Evolutionary conservation across 1,140 invertebrate genomes (phyloP).

Genomic region (Zaprionus camerounensis): DNA sequence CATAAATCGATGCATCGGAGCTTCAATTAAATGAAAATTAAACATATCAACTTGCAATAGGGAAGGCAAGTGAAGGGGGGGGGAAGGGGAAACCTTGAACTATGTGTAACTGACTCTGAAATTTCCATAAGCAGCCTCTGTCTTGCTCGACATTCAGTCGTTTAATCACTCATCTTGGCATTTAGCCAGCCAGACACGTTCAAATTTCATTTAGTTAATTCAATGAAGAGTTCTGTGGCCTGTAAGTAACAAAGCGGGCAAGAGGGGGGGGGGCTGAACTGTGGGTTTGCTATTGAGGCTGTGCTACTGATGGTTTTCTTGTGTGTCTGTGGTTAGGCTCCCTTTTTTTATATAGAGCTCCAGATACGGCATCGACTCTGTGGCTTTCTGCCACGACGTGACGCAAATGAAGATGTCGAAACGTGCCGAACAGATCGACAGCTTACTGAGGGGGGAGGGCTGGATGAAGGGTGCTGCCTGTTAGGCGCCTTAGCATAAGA

Average conservation of each 20-base stretch:
- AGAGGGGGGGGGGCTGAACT: too few relatives aligned
- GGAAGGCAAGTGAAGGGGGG: not conserved
- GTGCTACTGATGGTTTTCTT: slow-evolving; percentile 7
- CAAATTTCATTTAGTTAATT: slow-evolving; percentile 80
- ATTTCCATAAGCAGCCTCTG: slow-evolving; percentile 38
- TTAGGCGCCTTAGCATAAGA: not conserved
- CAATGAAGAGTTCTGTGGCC: slow-evolving; percentile 42
- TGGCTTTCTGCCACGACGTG: slow-evolving; percentile 44
- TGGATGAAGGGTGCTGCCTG: not conserved
- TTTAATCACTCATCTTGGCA: slow-evolving; percentile 39
- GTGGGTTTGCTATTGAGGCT: slow-evolving; percentile 3
- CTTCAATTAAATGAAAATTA: slow-evolving; percentile 70
- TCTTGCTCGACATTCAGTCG: slow-evolving; percentile 15
- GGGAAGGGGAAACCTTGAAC: not conserved
- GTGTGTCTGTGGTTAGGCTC: slow-evolving; percentile 28
- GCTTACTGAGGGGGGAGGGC: not conserved
- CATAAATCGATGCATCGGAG: slow-evolving; percentile 68
- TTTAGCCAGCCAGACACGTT: slow-evolving; percentile 61
- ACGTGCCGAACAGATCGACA: slow-evolving; percentile 35
- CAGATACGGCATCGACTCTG: slow-evolving; percentile 8
- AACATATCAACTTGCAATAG: slow-evolving; percentile 14
- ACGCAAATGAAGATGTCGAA: slow-evolving; percentile 51
- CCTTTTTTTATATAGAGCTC: slow-evolving; percentile 30
- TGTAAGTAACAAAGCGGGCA: not conserved
- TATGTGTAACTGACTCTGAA: not conserved